Evolutionary conservation across 2,113 vertebrate species (phyloP).

Genomic region (Pontoporia blainvillei): DNA sequence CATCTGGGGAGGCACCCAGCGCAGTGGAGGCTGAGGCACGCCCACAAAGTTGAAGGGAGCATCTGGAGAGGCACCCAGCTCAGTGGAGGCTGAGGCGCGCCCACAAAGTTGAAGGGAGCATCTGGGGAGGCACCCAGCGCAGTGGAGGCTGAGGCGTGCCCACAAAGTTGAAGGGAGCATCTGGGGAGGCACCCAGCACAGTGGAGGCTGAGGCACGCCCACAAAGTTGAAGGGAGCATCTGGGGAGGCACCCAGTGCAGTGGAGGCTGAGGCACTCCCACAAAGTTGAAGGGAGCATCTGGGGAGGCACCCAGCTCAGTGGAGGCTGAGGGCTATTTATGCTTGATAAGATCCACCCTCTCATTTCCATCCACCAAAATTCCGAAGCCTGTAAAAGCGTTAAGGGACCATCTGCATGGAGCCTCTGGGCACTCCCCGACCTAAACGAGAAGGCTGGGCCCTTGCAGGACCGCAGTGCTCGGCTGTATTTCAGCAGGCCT

Average conservation of each 20-base stretch:
- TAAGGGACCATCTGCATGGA: constrained; percentile 69
- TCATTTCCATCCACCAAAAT: constrained; percentile 53
- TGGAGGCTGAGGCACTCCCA: neutral
- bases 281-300: neutral
- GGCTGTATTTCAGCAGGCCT: constrained; percentile 73
- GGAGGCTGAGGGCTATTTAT: constrained; percentile 49
- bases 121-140: neutral
- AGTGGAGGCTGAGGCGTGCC: neutral
- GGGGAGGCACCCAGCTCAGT: neutral
- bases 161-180: neutral
- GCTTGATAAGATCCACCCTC: neutral
- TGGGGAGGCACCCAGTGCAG: neutral
- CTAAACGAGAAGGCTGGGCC: constrained; percentile 71
- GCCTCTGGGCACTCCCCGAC: constrained; percentile 50
- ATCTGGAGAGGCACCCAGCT: no score
- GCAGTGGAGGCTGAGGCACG: no score
- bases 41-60: no score
- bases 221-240: neutral
- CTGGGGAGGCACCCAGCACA: neutral
- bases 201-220: neutral
- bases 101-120: no score
- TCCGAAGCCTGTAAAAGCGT: constrained; percentile 73
- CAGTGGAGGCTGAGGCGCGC: no score
- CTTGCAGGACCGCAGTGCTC: constrained; percentile 59
- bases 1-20: no score